phyloP scores from a whole-genome alignment of 2,113 vertebrate species.

The Cephalopterus ornatus region DNA sequence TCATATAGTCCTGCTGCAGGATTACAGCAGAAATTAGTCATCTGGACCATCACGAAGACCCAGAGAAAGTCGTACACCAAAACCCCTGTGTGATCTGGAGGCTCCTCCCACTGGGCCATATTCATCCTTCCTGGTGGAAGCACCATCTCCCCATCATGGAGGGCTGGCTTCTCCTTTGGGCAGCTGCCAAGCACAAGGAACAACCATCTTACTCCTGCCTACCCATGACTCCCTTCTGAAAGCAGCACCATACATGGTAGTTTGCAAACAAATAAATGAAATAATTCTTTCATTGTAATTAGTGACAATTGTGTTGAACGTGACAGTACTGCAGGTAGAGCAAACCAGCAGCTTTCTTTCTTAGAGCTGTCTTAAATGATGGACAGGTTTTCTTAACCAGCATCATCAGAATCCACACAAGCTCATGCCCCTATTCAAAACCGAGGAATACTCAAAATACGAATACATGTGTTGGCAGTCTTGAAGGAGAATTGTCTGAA shows the following conservation, averaged over 20 bases:
- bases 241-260: not conserved
- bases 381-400: not conserved
- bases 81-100: not conserved
- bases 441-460: not conserved
- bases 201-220: not conserved
- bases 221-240: not conserved
- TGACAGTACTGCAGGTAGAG: not conserved
- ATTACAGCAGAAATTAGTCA: not conserved
- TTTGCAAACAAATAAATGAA: not conserved
- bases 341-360: not conserved
- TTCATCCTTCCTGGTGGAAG: not conserved
- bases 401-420: not conserved
- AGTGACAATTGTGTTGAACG: not conserved
- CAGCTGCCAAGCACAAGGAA: not conserved
- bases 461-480: not conserved
- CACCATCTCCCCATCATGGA: fast-evolving
- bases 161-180: not conserved
- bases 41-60: not conserved
- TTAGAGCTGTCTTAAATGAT: not conserved
- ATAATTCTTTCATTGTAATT: not conserved
- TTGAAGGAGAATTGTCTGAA: not conserved
- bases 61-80: not conserved
- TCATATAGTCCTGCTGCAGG: not conserved
- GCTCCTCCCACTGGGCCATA: not conserved
- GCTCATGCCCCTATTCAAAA: not conserved